Evolutionary conservation across 2,113 vertebrate species (phyloP).

Genomic region (Perca flavescens): DNA sequence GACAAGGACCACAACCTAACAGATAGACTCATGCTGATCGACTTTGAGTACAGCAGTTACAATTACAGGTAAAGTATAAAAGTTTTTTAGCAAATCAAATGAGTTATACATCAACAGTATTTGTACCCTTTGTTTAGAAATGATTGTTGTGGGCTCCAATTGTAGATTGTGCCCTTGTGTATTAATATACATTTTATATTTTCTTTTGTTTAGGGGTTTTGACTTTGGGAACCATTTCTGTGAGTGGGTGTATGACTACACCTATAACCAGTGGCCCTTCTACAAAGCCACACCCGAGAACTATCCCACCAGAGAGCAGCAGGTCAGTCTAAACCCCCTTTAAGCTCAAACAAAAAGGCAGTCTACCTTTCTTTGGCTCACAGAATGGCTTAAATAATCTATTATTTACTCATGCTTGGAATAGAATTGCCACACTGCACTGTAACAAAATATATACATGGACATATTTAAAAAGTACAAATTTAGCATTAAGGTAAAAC

Average conservation of each 20-base stretch:
- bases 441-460: neutral
- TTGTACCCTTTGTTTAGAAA: neutral
- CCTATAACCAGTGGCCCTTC: constrained; percentile 88
- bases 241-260: constrained; percentile 95
- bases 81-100: neutral
- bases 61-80: constrained; percentile 89
- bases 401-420: neutral
- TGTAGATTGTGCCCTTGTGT: neutral
- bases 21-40: constrained; percentile 93
- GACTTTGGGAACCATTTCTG: constrained; percentile 97
- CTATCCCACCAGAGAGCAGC: constrained; percentile 89
- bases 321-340: constrained; percentile 79
- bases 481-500: neutral
- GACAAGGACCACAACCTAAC: constrained; percentile 59
- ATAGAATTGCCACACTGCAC: neutral
- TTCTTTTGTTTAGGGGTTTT: constrained; percentile 86
- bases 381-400: neutral
- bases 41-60: constrained; percentile 98
- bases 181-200: neutral
- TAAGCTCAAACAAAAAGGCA: neutral
- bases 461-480: neutral
- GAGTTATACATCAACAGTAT: neutral
- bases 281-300: constrained; percentile 84
- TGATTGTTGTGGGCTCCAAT: neutral
- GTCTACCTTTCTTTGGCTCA: neutral